Evolutionary conservation across 2,888 invertebrate species (phyloP).

Genomic region (Thera britannica): DNA sequence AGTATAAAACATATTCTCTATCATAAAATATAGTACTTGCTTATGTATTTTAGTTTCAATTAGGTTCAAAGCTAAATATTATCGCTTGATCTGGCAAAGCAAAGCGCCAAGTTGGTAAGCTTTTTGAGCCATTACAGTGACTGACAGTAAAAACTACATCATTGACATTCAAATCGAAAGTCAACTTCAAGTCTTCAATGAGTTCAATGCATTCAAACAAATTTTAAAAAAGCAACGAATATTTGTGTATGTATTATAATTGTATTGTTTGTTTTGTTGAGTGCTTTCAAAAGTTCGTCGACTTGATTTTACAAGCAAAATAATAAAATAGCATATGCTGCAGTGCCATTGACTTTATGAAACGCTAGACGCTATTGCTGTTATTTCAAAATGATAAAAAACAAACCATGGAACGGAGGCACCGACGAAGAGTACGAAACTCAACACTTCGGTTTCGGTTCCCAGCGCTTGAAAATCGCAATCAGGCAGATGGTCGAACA

Average conservation of each 20-base stretch:
- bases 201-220: too few relatives aligned
- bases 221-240: too few relatives aligned
- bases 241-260: neutral
- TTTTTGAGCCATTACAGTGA: too few relatives aligned
- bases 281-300: neutral
- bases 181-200: too few relatives aligned
- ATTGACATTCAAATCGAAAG: too few relatives aligned
- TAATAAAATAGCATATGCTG: neutral
- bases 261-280: neutral
- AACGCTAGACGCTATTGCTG: neutral
- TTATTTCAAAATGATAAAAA: slow-evolving; percentile 62
- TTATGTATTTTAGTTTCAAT: too few relatives aligned
- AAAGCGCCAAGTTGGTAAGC: too few relatives aligned
- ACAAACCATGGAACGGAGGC: slow-evolving; percentile 69
- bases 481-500: slow-evolving; percentile 77
- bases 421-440: slow-evolving; percentile 80
- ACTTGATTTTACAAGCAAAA: neutral
- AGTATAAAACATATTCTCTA: too few relatives aligned
- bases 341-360: neutral
- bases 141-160: too few relatives aligned
- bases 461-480: slow-evolving; percentile 75
- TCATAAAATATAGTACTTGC: too few relatives aligned
- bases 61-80: too few relatives aligned
- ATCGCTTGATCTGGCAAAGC: too few relatives aligned
- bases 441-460: slow-evolving; percentile 78